Percentiles rank a stretch among this genome's conserved stretches.
phyloP scores from a whole-genome alignment of 2,797 vertebrate species.

The Podargus strigoides region DNA sequence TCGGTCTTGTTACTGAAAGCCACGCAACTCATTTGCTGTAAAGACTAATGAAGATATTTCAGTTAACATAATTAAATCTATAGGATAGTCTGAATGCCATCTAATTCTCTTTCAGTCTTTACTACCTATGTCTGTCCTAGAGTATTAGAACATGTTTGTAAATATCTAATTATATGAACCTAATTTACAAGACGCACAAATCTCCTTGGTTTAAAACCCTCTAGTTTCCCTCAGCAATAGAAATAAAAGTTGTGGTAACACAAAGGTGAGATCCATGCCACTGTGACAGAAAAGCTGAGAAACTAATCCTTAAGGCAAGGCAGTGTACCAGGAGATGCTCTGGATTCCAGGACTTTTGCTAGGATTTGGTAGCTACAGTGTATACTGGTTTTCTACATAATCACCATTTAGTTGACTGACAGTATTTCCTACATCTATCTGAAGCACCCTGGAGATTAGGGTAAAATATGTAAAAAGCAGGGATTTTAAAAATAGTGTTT shows the following conservation, averaged over 20 bases:
- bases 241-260: not conserved
- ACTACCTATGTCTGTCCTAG: not conserved
- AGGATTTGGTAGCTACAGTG: not conserved
- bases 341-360: not conserved
- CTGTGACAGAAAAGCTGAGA: not conserved
- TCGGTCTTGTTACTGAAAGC: not conserved
- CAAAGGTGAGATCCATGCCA: not conserved
- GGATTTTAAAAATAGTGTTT: slow-evolving; percentile 54
- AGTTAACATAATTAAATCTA: not conserved
- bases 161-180: not conserved
- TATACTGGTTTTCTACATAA: not conserved
- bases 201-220: not conserved
- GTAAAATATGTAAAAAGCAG: slow-evolving; percentile 42
- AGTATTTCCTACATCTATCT: not conserved
- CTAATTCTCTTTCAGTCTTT: not conserved
- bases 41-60: not conserved
- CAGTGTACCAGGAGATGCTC: not conserved
- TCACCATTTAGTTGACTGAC: not conserved
- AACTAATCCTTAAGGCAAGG: not conserved
- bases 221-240: not conserved
- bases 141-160: not conserved
- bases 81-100: not conserved
- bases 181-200: not conserved
- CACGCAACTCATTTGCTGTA: not conserved
- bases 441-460: slow-evolving; percentile 39